Evolutionary conservation across 1,140 invertebrate genomes (phyloP).

Genomic region (Drosophila kanapiae): DNA sequence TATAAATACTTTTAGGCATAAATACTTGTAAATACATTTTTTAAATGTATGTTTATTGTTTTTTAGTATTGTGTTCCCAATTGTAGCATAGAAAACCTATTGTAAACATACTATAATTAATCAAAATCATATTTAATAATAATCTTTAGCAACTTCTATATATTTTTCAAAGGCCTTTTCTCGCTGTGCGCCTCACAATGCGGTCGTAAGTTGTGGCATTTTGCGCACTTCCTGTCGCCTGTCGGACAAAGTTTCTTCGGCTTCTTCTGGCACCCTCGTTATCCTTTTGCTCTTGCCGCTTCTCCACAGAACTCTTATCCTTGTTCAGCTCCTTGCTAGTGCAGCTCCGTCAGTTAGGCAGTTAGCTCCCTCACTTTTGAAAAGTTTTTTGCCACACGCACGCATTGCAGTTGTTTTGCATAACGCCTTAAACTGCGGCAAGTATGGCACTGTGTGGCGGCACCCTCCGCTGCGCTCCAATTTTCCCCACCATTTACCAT

Average conservation of each 20-base stretch:
- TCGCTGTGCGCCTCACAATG: constrained; percentile 13
- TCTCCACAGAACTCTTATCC: constrained; percentile 17
- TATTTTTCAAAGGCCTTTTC: not conserved
- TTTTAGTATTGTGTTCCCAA: not conserved
- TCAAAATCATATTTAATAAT: not conserved
- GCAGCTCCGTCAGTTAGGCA: constrained; percentile 8
- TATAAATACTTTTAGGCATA: no score
- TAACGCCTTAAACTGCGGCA: constrained; percentile 45
- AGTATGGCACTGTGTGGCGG: constrained; percentile 1
- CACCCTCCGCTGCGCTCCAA: constrained; percentile 40
- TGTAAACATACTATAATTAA: no score
- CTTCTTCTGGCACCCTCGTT: constrained; percentile 32
- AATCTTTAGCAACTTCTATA: no score
- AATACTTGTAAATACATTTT: no score
- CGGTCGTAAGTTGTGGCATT: constrained; percentile 76
- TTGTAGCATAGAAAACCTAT: not conserved
- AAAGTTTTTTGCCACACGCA: constrained; percentile 68
- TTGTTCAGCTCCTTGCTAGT: constrained; percentile 6
- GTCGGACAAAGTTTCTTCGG: constrained; percentile 64
- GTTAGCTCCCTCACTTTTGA: constrained; percentile 48
- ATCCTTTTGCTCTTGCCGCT: constrained; percentile 5
- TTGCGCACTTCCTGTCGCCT: constrained; percentile 83
- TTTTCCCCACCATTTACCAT: constrained; percentile 40
- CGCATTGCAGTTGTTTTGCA: constrained; percentile 81
- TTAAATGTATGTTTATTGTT: not conserved